Evolutionary conservation across 2,888 invertebrate genomes (phyloP).

Genomic region (Trypoxylon attenuatum): DNA sequence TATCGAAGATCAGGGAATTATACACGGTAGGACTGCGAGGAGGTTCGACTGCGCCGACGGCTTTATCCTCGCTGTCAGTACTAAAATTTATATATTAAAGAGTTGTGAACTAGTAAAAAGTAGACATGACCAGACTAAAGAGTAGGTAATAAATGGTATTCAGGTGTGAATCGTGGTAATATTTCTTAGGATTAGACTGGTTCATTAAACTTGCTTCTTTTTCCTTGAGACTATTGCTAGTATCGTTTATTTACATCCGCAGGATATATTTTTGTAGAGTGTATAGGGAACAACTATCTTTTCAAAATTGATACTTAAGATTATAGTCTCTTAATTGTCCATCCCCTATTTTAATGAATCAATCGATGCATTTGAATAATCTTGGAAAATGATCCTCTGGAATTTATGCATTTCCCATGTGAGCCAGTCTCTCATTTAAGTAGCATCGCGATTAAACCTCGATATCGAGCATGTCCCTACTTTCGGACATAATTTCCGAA

Average conservation of each 20-base stretch:
- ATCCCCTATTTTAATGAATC: constrained; percentile 57
- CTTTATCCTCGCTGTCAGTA: no score
- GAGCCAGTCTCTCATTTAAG: background rate
- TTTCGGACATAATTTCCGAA: background rate
- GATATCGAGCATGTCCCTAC: background rate
- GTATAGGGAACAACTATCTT: no score
- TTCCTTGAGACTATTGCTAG: constrained; percentile 9
- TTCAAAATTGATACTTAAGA: no score
- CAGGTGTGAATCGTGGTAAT: no score
- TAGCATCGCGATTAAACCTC: background rate
- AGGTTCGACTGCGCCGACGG: no score
- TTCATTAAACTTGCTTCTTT: constrained; percentile 8
- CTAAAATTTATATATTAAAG: no score
- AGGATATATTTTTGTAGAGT: background rate
- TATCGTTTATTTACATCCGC: constrained; percentile 29
- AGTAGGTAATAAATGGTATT: no score
- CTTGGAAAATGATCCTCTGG: constrained; percentile 40
- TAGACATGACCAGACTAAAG: no score
- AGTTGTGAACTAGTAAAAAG: no score
- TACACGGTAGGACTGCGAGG: no score
- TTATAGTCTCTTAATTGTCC: constrained; percentile 52
- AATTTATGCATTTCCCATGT: background rate
- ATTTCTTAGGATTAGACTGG: constrained; percentile 4
- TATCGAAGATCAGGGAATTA: no score
- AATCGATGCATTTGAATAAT: constrained; percentile 53